These are phyloP conservation scores for Steinernema carpocapsae DNA, from an alignment of 2,888 invertebrate genomes.

Conservation along the genomic window DNA sequence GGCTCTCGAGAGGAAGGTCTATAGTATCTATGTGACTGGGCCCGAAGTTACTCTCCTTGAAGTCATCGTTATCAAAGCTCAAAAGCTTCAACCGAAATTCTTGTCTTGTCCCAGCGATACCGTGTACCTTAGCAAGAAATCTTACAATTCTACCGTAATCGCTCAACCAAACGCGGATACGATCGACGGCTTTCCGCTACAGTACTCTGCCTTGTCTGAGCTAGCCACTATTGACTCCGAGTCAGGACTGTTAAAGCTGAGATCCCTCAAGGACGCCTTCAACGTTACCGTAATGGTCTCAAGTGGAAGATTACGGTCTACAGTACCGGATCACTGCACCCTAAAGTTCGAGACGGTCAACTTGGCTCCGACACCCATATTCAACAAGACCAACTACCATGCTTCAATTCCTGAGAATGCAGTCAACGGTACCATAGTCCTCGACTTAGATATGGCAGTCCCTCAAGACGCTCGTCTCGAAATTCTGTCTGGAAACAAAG, in stretches of 20 bases:
- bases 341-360: not conserved
- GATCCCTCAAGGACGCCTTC: not conserved
- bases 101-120: not conserved
- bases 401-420: not conserved
- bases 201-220: not conserved
- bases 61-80: not conserved
- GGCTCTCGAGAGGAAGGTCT: not conserved
- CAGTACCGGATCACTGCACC: conserved; percentile 19
- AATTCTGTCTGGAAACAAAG: conserved; percentile 2
- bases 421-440: not conserved
- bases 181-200: not conserved
- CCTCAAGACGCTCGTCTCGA: conserved; percentile 11
- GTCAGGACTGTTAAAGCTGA: not conserved
- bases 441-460: not conserved
- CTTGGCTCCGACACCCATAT: conserved; percentile 7
- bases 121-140: not conserved
- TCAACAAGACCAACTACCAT: not conserved
- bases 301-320: not conserved
- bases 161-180: not conserved
- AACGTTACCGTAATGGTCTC: conserved; percentile 15
- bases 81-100: conserved; percentile 20
- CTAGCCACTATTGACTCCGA: not conserved
- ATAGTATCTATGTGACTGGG: conserved; percentile 5
- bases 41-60: not conserved
- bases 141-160: conserved; percentile 2